Evolutionary conservation across 2,797 vertebrate species (phyloP).

Genomic region (Macroramphosus scolopax): DNA sequence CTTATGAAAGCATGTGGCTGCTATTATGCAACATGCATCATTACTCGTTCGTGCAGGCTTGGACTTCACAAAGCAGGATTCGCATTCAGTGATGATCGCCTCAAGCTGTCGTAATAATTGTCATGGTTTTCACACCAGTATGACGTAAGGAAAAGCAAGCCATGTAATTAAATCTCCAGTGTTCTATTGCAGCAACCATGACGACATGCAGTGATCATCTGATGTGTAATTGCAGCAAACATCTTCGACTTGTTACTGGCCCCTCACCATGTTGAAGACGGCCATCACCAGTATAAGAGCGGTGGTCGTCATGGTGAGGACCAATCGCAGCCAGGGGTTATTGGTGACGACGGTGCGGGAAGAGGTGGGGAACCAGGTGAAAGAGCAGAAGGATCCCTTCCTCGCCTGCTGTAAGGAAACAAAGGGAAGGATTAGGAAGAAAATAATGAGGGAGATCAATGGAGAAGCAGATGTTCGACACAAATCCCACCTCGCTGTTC

Average conservation of each 20-base stretch:
- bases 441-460: no score
- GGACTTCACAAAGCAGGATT: no score
- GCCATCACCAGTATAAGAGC: constrained; percentile 92
- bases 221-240: neutral
- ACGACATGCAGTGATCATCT: neutral
- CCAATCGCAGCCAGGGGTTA: constrained; percentile 90
- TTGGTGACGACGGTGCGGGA: constrained; percentile 88
- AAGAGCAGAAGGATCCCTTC: constrained; percentile 83
- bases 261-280: constrained; percentile 95
- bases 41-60: no score
- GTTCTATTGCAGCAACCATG: no score
- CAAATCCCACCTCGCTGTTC: no score
- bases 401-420: constrained; percentile 90
- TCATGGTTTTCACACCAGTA: no score
- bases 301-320: constrained; percentile 89
- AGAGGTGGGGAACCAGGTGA: constrained; percentile 88
- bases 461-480: no score
- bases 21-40: no score
- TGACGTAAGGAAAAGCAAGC: no score
- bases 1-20: no score
- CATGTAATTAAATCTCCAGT: no score
- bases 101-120: neutral
- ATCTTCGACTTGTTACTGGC: neutral
- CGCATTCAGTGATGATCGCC: neutral
- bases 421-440: constrained; percentile 24